Base-by-base conservation (phyloP, 2,888 invertebrate genomes). In the Drosophila cognata region DNA sequence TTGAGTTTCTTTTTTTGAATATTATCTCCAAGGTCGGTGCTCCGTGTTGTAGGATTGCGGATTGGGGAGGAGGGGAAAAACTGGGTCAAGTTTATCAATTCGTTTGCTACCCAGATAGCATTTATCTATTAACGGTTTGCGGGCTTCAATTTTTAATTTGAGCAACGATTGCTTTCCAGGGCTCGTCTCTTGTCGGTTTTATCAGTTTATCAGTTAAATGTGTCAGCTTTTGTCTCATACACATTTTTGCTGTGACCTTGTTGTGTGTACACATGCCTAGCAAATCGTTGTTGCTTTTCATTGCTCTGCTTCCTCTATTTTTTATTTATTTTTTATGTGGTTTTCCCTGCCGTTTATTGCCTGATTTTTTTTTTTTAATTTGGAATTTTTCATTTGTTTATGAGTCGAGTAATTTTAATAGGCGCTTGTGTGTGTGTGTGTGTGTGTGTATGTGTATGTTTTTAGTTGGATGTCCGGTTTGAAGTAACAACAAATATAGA, bases 11-110 rank as follows among this genome's bases (percentile, higher is more conserved):
- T 41, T 33, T 18, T 66, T 56, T 28, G n/a, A 25, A 18, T 46
- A 50, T 58, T 53, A 64, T 48, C 60, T 46, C 25, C 77, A 78
- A 78, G 77, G 81, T 64, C 78, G 65, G 35, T 41, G 38, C 13
- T 29, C 28, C 11, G 35, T 36, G 35, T 11, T 36, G 11, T 50
- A 25, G 28, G 7, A 46, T 41, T 48, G 25, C 18, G 29, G 13
- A 21, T 21, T 28, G 7, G 33, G 8, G 33, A 16, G 2, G 21
- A 16, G 48, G 41, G 35, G 38, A 36, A 74, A 53, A 85, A 84
- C 55, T 87, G 72, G 89, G 88, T 89, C 89, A 85, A 89, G 89
- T 88, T 88, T 84, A 88, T 81, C 79, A 78, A 74, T 70, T 51
- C 21, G 51, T 29, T 51, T 41, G 43, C 56, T 46, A 16, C 53